Conservation (phyloP, 2,888 invertebrate genomes). For the Drosophila lutescens region DNA sequence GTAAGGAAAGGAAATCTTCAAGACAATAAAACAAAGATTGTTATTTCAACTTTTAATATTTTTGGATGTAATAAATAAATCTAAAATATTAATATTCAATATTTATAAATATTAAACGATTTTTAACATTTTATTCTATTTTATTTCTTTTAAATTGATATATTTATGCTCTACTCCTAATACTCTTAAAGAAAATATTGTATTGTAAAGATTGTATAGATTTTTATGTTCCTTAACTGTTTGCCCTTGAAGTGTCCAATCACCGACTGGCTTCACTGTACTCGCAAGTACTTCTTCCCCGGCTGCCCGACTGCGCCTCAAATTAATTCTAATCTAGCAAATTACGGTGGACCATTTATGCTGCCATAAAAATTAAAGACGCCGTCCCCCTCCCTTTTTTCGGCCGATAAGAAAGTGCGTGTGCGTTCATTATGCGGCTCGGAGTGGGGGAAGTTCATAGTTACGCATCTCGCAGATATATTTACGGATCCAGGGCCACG, state of each 20-base stretch:
- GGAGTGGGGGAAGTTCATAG: constrained; percentile 24
- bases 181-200: no score
- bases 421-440: constrained; percentile 55
- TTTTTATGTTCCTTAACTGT: no score
- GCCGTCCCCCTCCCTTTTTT: constrained; percentile 28
- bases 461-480: constrained; percentile 39
- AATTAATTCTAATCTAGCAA: constrained; percentile 81
- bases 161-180: no score
- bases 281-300: constrained; percentile 31
- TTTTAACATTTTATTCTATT: no score
- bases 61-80: no score
- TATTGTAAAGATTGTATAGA: no score
- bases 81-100: no score
- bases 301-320: constrained; percentile 45
- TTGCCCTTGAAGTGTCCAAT: background rate
- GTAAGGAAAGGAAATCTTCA: no score
- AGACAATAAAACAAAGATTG: no score
- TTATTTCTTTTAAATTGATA: no score
- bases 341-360: constrained; percentile 77
- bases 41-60: no score
- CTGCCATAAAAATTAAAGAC: constrained; percentile 79
- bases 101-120: no score
- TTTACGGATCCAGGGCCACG: constrained; percentile 9
- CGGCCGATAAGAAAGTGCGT: constrained; percentile 65
- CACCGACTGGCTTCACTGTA: constrained; percentile 14